Base-by-base conservation (phyloP, 2,888 invertebrate species). In the Zeuzera pyrina region DNA sequence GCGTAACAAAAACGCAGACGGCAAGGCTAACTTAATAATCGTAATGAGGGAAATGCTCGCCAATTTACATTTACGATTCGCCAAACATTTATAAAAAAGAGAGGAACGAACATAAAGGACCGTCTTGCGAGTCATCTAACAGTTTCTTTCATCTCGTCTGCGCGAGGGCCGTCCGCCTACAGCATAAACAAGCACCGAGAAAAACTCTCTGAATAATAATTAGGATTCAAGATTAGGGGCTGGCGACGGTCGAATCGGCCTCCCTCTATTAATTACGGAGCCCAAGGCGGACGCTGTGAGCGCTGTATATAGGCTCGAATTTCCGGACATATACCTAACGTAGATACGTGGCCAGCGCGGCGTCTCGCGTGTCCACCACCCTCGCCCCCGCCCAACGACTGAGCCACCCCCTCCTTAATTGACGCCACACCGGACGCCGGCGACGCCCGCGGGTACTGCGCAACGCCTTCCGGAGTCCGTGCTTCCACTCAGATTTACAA, bases 381-480 rank as follows among this genome's bases (percentile, higher is more conserved):
- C 51, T 47, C 47, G 47, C 48, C 44, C 53, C 40, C 46, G 10
- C 41, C 28, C 21, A 19, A 28, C 44, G 50, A 45, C 43, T 49
- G 55, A 60, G 46, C 45, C 53, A 57, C 49, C 54, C 63, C 67
- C 60, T 63, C 61, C 68, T 76, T 81, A 78, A 78, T 78, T 79
- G 79, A 74, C 81, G 83, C 67, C 62, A 59, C 57, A 62, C 74
- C 58, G 57, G 58, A 58, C 61, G 35, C 71, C 67, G 66, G 63
- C 72, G 67, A 50, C 70, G 68, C 70, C 74, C 73, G 71, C 68
- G 66, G 76, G 73, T 71, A 65, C 65, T 55, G 52, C 58, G 48
- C 63, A 45, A 63, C 66, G 66, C 64, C 68, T 67, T 72, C 73
- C 74, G 70, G 65, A 38, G 58, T 50, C 47, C 49, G 42, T 42